Base-by-base conservation (phyloP, 92 coral and sea anemone genomes). In the Phenganax stokvisi region DNA sequence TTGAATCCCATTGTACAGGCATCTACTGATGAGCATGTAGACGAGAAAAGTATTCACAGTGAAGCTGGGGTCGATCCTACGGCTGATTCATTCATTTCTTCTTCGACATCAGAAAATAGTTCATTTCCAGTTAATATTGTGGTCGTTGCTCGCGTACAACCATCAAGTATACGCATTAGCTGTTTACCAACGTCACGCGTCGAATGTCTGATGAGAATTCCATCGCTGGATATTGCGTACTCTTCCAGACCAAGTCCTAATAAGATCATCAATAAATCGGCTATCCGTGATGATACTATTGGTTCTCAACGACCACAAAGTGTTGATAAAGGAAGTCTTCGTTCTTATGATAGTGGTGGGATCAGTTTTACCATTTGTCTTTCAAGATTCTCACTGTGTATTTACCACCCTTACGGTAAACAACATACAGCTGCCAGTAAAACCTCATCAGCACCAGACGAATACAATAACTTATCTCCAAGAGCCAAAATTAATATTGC, bases 101-200 rank as follows among this genome's bases (percentile, higher is more conserved):
- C 98, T 9, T 90, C 98, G 47, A 92, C 92, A 92, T 94, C 98
- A 44, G 98, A 94, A 83, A 80, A 87, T 77, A 87, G 96, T 17
- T 92, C 98, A 9, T 94, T 94, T 73, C 98, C 98, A 0, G 98
- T 94, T 47, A 97, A 94, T 85, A 92, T 94, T 12, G 98, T 94
- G 84, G 91, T 94, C 37, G 97, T 94, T 27, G 85, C 91, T 74
- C 88, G 98, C 3, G 92, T 94, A 0, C 97, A 94, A 80, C 98
- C 98, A 1, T 94, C 98, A 6, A 93, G 92, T 65, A 94, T 94
- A 63, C 89, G 98, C 74, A 87, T 94, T 72, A 92, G 97, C 80
- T 94, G 98, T 58, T 89, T 90, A 47, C 98, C 98, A 12, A 92
- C 89, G 6, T 94, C 98, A 3, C 97, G 97, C 64, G 98, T 94